Percentiles rank a stretch among this genome's conserved stretches.
These are phyloP conservation scores for Holothuria scabra DNA, from an alignment of 53 echinoderm and acorn worm genomes.

Conservation along the genomic window DNA sequence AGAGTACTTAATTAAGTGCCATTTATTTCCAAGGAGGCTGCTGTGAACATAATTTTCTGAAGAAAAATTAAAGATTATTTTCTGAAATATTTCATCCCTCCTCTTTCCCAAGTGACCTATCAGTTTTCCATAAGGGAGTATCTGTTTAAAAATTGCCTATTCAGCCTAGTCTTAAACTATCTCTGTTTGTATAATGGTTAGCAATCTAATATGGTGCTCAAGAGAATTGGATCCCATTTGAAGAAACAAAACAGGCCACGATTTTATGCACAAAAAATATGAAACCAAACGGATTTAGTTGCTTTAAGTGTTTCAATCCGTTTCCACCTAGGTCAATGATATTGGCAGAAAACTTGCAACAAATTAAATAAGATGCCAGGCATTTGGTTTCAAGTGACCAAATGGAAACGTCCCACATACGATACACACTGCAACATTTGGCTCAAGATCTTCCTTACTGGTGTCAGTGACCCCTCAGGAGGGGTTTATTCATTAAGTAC, in stretches of 20 bases:
- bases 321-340: constrained; percentile 4
- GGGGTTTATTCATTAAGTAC: too few species aligned
- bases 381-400: constrained; percentile 6
- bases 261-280: constrained; percentile 3
- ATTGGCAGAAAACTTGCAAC: constrained; percentile 18
- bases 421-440: neutral
- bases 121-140: neutral
- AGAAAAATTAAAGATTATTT: too few species aligned
- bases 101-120: neutral
- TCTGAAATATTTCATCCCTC: too few species aligned
- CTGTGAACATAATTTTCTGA: too few species aligned
- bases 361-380: constrained; percentile 12
- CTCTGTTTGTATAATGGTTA: too few species aligned
- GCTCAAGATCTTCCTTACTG: too few species aligned
- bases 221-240: neutral
- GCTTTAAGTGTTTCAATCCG: neutral
- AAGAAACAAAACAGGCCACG: neutral
- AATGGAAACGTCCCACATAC: neutral
- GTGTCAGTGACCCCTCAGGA: too few species aligned
- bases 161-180: too few species aligned
- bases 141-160: too few species aligned
- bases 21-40: too few species aligned
- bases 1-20: too few species aligned
- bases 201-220: neutral
- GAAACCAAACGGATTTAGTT: neutral